Evolutionary conservation across 2,888 invertebrate species (phyloP).

Genomic region (Anthoptus insignis): DNA sequence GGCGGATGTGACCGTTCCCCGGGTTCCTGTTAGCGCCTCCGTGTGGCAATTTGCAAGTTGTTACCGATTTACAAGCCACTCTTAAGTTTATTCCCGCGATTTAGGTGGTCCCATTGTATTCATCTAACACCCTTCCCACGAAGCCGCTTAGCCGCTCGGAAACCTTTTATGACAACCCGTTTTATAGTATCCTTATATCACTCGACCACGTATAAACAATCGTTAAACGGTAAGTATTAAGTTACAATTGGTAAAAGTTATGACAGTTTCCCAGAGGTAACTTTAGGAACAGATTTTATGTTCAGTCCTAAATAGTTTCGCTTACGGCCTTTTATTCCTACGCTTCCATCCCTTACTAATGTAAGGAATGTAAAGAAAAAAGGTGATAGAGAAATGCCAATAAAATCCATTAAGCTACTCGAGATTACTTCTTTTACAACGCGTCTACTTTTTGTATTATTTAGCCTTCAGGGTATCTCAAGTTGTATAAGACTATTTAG

Average conservation of each 20-base stretch:
- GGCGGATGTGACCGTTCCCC: constrained; percentile 76
- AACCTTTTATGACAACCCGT: constrained; percentile 72
- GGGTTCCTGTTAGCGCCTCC: constrained; percentile 79
- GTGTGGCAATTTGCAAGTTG: constrained; percentile 83
- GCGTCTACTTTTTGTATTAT: constrained; percentile 39
- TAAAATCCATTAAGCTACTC: constrained; percentile 39
- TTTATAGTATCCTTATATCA: constrained; percentile 76
- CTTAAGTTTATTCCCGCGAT: constrained; percentile 80
- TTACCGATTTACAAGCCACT: constrained; percentile 83
- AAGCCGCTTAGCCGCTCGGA: constrained; percentile 66
- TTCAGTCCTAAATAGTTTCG: not conserved
- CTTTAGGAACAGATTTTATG: not conserved
- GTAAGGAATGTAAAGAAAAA: constrained; percentile 34
- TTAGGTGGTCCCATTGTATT: constrained; percentile 85
- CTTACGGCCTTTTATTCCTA: not conserved
- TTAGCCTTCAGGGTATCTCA: constrained; percentile 36
- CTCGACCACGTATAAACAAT: constrained; percentile 69
- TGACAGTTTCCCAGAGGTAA: constrained; percentile 18
- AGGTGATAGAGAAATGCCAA: constrained; percentile 36
- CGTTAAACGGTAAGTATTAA: constrained; percentile 55
- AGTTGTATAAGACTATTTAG: constrained; percentile 40
- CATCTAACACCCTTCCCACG: constrained; percentile 65
- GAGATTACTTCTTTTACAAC: constrained; percentile 34
- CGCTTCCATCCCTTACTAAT: constrained; percentile 22
- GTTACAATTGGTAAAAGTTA: constrained; percentile 27